Base-by-base conservation (phyloP, 2,797 vertebrate genomes). In the Leptatherina wallacei region DNA sequence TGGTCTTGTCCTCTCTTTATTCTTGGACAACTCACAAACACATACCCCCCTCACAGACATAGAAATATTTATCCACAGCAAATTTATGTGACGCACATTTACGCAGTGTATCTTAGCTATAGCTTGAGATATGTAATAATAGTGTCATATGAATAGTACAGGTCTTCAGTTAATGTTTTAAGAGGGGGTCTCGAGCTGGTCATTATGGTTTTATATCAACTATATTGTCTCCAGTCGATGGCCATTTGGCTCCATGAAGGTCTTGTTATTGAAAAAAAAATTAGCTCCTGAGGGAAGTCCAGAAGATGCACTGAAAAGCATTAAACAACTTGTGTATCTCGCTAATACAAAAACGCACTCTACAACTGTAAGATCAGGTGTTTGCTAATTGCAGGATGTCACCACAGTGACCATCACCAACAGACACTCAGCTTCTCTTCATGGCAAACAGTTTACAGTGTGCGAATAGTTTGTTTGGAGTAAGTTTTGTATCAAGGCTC, bases 1-100 rank as follows among this genome's bases (percentile, higher is more conserved):
- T 95, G 85, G 81, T 89, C 77, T 84, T 87, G 84, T 90, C 83
- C 77, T 77, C 76, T 79, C 82, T 91, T 90, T 86, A 91, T 91
- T 90, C 85, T 86, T 72, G 76, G 73, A 66, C 69, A 83, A 72
- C 75, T 85, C 61, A 11, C 84, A 90, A 85, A 89, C 86, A 86
- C 75, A 68, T 69, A 77, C 64, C 57, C 63, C 56, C 60, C 57
- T 63, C 61, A 51, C 69, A 80, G 73, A 83, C 74, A 62, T n/a
- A 82, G 80, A 90, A 88, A 91, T 89, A 90, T 92, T 88, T 93
- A 88, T 85, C 83, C 73, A 32, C 76, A 57, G 80, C 62, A 78
- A 83, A 91, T 92, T 89, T 88, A 91, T 90, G 76, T 88, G 86
- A 87, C 75, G 80, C 51, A 44, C 60, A 35, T 87, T 88, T 90